Conservation (phyloP, 2,888 invertebrate species). For the Danaus chrysippus region DNA sequence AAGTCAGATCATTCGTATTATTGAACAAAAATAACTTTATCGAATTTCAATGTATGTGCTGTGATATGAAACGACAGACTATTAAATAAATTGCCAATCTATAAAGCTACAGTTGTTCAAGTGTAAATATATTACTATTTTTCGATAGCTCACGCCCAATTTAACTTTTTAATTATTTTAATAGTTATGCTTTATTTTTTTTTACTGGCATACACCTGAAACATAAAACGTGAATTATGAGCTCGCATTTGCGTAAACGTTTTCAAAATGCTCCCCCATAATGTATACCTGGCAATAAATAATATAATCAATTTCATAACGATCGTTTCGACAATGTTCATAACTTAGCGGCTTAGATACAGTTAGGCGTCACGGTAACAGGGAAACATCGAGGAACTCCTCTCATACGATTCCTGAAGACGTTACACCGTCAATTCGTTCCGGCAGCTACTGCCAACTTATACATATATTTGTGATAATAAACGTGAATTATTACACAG, state of each 20-base stretch:
- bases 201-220: slow-evolving; percentile 9
- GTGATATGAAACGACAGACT: slow-evolving; percentile 31
- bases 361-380: slow-evolving; percentile 9
- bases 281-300: slow-evolving; percentile 56
- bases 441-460: slow-evolving; percentile 61
- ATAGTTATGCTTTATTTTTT: neutral
- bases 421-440: slow-evolving; percentile 62
- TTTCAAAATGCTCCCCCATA: slow-evolving; percentile 46
- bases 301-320: slow-evolving; percentile 60
- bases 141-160: neutral
- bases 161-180: neutral
- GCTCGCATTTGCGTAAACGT: slow-evolving; percentile 37
- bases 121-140: slow-evolving; percentile 3
- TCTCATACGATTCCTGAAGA: slow-evolving; percentile 43
- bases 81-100: slow-evolving; percentile 26
- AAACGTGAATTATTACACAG: slow-evolving; percentile 74
- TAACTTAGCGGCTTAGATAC: slow-evolving; percentile 47
- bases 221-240: slow-evolving; percentile 29
- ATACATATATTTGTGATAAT: slow-evolving; percentile 70
- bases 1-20: slow-evolving; percentile 74
- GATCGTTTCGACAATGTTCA: slow-evolving; percentile 59
- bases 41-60: slow-evolving; percentile 59
- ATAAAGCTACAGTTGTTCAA: slow-evolving; percentile 10
- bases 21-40: slow-evolving; percentile 76
- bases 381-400: neutral